Conservation (phyloP, 2,797 vertebrate genomes). For the Sebastes matsubarae region DNA sequence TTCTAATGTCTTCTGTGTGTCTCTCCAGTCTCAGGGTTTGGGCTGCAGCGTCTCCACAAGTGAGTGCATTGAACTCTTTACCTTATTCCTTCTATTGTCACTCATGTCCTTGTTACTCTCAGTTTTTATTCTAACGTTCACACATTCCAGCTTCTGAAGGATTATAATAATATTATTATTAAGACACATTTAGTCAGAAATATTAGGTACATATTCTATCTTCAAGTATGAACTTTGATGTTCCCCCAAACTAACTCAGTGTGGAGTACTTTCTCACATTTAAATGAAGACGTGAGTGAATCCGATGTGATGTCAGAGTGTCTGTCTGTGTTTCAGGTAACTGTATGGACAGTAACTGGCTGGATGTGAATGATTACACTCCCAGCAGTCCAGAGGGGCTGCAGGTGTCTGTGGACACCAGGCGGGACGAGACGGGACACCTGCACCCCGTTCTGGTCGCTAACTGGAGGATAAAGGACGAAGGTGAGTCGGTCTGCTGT, state of each 20-base stretch:
- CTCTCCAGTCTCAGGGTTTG: constrained; percentile 56
- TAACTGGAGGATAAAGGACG: constrained; percentile 75
- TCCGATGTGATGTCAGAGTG: neutral
- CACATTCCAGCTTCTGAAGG: neutral
- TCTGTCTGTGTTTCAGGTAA: constrained; percentile 55
- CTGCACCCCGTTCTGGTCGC: constrained; percentile 71
- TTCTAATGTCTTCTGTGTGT: neutral
- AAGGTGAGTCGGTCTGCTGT: constrained; percentile 63
- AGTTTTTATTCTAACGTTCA: neutral
- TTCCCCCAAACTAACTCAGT: neutral
- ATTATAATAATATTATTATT: neutral
- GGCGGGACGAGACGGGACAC: constrained; percentile 50
- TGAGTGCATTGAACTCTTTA: constrained; percentile 49
- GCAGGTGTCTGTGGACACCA: constrained; percentile 29
- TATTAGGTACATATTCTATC: too few species aligned
- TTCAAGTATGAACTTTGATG: neutral
- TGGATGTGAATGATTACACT: constrained; percentile 36
- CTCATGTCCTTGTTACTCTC: neutral
- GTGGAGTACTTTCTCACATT: neutral
- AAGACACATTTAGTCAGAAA: neutral
- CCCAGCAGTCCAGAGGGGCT: constrained; percentile 69
- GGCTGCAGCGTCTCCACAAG: constrained; percentile 43
- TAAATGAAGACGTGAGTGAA: neutral
- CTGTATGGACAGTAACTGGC: constrained; percentile 69
- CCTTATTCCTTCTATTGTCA: neutral